Evolutionary conservation across 1,140 invertebrate genomes (phyloP).

Genomic region (Anadara kagoshimensis): DNA sequence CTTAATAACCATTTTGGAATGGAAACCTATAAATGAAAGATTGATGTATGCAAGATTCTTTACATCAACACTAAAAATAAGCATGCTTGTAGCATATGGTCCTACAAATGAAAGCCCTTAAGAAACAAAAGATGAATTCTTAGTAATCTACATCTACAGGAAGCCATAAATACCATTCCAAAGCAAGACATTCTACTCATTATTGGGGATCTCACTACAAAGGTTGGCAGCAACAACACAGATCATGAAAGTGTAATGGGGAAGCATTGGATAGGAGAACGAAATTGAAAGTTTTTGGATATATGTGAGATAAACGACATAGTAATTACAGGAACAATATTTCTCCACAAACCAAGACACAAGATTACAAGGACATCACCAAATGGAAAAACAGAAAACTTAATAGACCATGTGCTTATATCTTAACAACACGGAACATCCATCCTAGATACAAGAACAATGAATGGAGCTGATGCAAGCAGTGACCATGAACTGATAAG

Average conservation of each 20-base stretch:
- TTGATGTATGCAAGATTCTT: too few relatives aligned
- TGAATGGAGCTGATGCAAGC: too few relatives aligned
- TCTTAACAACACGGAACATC: conserved; percentile 18
- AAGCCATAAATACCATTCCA: conserved; percentile 20
- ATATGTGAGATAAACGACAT: conserved; percentile 35
- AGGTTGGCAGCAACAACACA: conserved; percentile 42
- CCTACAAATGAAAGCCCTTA: conserved; percentile 42
- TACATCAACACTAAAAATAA: conserved; percentile 26
- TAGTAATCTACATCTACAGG: conserved; percentile 42
- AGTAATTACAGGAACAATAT: conserved; percentile 84
- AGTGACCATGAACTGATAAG: too few relatives aligned
- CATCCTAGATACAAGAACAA: too few relatives aligned
- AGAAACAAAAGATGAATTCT: conserved; percentile 44
- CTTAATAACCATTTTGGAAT: conserved; percentile 33
- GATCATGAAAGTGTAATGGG: conserved; percentile 42
- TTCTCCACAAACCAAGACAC: conserved; percentile 74
- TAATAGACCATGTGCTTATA: conserved; percentile 18
- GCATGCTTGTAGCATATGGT: conserved; percentile 30
- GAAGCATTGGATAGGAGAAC: conserved; percentile 39
- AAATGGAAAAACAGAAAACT: not conserved
- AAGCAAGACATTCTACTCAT: conserved; percentile 41
- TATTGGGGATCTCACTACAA: conserved; percentile 50
- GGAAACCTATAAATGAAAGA: conserved; percentile 33
- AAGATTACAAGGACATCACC: conserved; percentile 20
- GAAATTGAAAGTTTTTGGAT: conserved; percentile 29